Evolutionary conservation across 2,113 vertebrate species (phyloP).

Genomic region (Myotis brandtii): DNA sequence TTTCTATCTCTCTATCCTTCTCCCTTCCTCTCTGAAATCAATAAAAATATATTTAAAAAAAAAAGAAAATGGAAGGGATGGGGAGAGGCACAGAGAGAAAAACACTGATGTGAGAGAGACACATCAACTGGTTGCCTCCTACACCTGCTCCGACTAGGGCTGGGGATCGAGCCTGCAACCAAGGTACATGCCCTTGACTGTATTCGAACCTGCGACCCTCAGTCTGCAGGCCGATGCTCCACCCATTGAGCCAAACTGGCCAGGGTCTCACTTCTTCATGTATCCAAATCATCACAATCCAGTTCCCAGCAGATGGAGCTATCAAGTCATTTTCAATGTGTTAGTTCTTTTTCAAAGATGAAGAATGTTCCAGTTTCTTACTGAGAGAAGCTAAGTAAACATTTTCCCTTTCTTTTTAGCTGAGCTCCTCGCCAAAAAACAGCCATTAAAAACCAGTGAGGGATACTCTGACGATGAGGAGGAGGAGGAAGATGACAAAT

Average conservation of each 20-base stretch:
- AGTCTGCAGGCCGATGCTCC: not conserved
- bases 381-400: not conserved
- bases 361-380: slow-evolving; percentile 17
- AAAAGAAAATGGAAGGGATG: not conserved
- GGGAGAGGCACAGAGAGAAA: not conserved
- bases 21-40: no score
- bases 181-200: not conserved
- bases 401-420: slow-evolving; percentile 85
- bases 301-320: not conserved
- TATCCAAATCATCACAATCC: not conserved
- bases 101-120: not conserved
- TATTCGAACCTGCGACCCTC: not conserved
- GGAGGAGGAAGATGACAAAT: slow-evolving; percentile 98
- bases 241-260: not conserved
- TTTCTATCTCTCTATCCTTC: no score
- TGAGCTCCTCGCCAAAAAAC: slow-evolving; percentile 96
- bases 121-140: not conserved
- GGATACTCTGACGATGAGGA: slow-evolving; percentile 99
- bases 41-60: no score
- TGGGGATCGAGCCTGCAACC: not conserved
- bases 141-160: not conserved
- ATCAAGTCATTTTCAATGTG: not conserved
- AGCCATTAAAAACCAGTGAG: slow-evolving; percentile 98
- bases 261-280: not conserved
- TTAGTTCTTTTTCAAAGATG: slow-evolving; percentile 36